phyloP scores from a whole-genome alignment of 2,797 vertebrate genomes.

The Pithecia hirsuta region DNA sequence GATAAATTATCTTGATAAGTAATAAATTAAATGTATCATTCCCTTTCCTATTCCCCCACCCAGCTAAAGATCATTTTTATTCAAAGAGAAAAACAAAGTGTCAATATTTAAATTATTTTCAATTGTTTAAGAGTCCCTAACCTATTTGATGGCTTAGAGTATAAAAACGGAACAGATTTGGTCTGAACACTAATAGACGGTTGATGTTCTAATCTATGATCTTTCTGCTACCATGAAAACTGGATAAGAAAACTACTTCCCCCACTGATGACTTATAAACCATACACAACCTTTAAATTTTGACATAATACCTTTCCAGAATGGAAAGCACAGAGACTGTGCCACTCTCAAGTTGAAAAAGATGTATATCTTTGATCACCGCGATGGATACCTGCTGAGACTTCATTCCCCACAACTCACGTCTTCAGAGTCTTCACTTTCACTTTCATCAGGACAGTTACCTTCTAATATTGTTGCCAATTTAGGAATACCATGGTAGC shows the following conservation, averaged over 20 bases:
- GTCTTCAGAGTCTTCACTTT: constrained; percentile 92
- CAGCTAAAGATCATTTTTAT: constrained; percentile 33
- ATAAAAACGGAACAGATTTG: constrained; percentile 33
- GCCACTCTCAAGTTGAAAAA: constrained; percentile 87
- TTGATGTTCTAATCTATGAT: neutral
- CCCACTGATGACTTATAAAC: constrained; percentile 76
- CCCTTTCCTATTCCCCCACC: neutral
- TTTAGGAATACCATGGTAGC: constrained; percentile 88
- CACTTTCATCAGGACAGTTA: constrained; percentile 87
- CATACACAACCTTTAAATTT: constrained; percentile 54
- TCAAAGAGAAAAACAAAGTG: neutral
- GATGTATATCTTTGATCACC: constrained; percentile 88
- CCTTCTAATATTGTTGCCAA: constrained; percentile 92
- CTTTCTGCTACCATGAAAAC: constrained; percentile 43
- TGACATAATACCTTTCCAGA: constrained; percentile 62
- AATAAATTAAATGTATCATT: neutral
- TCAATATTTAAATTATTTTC: constrained; percentile 30
- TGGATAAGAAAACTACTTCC: neutral
- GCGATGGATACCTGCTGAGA: constrained; percentile 88
- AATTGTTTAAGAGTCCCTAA: neutral
- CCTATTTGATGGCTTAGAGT: constrained; percentile 3
- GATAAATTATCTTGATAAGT: neutral
- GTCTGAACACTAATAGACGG: neutral
- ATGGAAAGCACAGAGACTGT: constrained; percentile 75
- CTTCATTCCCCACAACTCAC: constrained; percentile 90